phyloP scores from a whole-genome alignment of 2,113 vertebrate genomes.

The Urocolius indicus region DNA sequence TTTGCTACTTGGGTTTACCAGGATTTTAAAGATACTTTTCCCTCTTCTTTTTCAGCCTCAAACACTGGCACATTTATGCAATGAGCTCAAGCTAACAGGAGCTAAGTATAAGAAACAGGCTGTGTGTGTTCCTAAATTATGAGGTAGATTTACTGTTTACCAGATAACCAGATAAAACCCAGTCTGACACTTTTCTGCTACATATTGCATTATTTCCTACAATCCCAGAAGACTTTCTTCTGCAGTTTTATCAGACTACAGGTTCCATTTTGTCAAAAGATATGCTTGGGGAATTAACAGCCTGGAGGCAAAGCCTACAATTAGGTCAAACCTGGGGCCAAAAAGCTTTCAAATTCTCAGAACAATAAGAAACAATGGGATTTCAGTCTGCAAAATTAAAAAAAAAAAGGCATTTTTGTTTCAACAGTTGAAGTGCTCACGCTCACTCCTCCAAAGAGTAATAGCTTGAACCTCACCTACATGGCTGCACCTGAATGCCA shows the following conservation, averaged over 20 bases:
- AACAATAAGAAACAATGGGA: neutral
- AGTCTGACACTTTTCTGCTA: neutral
- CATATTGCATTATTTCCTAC: neutral
- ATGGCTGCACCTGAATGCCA: neutral
- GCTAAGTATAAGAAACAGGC: neutral
- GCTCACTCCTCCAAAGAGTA: neutral
- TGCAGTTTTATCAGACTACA: neutral
- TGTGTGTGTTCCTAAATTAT: neutral
- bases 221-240: neutral
- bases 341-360: conserved; percentile 3
- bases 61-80: neutral
- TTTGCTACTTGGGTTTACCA: neutral
- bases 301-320: conserved; percentile 26
- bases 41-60: neutral
- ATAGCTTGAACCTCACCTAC: neutral
- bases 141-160: neutral
- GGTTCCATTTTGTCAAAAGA: neutral
- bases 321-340: conserved; percentile 29
- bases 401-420: neutral
- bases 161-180: neutral
- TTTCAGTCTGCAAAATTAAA: neutral
- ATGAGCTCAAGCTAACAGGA: neutral
- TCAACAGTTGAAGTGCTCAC: neutral
- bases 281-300: neutral
- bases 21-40: conserved; percentile 10